Evolutionary conservation across 2,888 invertebrate species (phyloP).

Genomic region (Cancer borealis): DNA sequence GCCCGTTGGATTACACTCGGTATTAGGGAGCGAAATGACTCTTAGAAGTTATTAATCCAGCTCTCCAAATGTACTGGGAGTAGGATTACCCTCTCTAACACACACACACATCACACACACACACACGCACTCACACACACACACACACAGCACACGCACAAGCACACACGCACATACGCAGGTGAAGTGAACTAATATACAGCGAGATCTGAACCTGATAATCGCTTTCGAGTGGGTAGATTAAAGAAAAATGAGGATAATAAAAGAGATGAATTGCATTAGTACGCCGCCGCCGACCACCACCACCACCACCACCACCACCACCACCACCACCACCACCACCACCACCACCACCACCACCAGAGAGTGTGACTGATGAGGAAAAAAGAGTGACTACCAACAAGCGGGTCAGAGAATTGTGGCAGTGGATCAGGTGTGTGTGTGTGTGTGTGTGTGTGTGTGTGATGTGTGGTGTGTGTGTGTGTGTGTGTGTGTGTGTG

Average conservation of each 20-base stretch:
- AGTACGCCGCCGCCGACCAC: neutral
- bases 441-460: slow-evolving; percentile 10
- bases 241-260: neutral
- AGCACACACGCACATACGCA: neutral
- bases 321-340: slow-evolving; percentile 31
- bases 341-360: slow-evolving; percentile 35
- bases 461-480: neutral
- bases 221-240: neutral
- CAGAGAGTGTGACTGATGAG: neutral
- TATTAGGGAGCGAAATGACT: neutral
- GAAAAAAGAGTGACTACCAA: neutral
- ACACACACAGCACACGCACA: slow-evolving; percentile 41
- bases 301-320: neutral
- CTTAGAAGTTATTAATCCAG: slow-evolving; percentile 25
- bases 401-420: neutral
- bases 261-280: slow-evolving; percentile 24
- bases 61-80: slow-evolving; percentile 11
- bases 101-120: slow-evolving; percentile 27
- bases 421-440: neutral
- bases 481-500: slow-evolving; percentile 3
- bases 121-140: slow-evolving; percentile 9
- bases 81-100: neutral
- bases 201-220: neutral
- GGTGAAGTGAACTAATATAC: neutral
- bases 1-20: neutral